Evolutionary conservation across 2,113 vertebrate species (phyloP), one percentile per base, ranked within the genome.

Genomic region (Pipra filicauda): DNA sequence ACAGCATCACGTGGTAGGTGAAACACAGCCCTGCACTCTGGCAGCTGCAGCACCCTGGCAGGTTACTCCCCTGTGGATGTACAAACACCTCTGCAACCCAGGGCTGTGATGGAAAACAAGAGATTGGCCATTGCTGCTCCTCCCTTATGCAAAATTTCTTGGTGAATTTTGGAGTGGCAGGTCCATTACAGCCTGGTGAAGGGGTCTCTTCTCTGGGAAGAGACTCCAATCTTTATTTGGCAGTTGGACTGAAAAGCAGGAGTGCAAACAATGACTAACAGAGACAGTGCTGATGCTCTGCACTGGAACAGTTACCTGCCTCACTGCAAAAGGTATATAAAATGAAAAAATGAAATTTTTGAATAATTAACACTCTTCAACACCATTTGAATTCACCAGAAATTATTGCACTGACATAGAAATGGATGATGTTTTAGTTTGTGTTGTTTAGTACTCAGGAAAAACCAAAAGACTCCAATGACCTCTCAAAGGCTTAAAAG

Each of bases 1-100:
- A 35, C 7, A 3, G 17, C 41, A 67, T 18, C 27, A 17, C 1
- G n/a, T 5, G 1, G 65, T 21, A 62, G 0, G 0, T 24, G 85
- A 59, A 77, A 59, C 31, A 64, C 0, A 7, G 30, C 49, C 54
- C 85, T 9, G 17, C 8, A 1, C 17, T 11, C 39, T 10, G 39
- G 81, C 75, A 86, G 35, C 66, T 1, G 2, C 72, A 86, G 86
- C 66, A 65, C 14, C 44, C 4, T 1, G 1, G 27, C 54, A 64
- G 48, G 33, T 22, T 3, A 5, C 37, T 35, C 51, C n/a, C 59
- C 70, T 10, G 30, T 8, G 67, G 48, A 23, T n/a, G 30, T 8
- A n/a, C 49, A 49, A 31, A 44, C 1, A 4, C 7, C 91, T 58
- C 41, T 37, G 13, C 51, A 84, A 20, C 27, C 11, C 2, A 11